Conservation (phyloP, 2,888 invertebrate genomes). For the Thymelicus sylvestris region DNA sequence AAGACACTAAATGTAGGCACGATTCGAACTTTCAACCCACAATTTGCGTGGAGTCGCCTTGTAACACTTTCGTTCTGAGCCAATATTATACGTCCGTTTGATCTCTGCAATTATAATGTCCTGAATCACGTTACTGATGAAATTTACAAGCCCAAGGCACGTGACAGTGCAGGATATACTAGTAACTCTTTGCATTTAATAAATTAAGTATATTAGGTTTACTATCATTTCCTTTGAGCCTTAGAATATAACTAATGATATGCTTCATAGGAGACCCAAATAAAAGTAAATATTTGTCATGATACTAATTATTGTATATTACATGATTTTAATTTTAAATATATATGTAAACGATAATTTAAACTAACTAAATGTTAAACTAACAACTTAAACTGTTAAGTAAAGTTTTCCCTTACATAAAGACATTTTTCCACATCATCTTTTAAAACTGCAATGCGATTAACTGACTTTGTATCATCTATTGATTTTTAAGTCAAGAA, state of each 20-base stretch:
- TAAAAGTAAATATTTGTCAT: too few relatives aligned
- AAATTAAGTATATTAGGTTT: not conserved
- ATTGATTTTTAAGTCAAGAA: conserved; percentile 23
- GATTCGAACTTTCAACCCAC: conserved; percentile 61
- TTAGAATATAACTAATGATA: too few relatives aligned
- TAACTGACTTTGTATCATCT: conserved; percentile 20
- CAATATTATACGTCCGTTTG: conserved; percentile 17
- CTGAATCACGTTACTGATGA: conserved; percentile 27
- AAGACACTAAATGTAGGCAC: not conserved
- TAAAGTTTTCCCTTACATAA: too few relatives aligned
- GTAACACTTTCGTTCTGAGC: conserved; percentile 67
- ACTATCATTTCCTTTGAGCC: too few relatives aligned
- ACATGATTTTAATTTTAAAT: too few relatives aligned
- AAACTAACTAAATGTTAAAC: too few relatives aligned
- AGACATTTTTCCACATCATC: too few relatives aligned
- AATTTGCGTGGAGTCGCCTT: conserved; percentile 60
- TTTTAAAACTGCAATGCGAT: not conserved
- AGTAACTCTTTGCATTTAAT: conserved; percentile 3
- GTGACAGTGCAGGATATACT: not conserved
- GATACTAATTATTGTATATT: too few relatives aligned
- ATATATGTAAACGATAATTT: too few relatives aligned
- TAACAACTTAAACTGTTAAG: too few relatives aligned
- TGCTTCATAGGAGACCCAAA: too few relatives aligned
- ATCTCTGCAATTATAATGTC: conserved; percentile 22
- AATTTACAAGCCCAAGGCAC: conserved; percentile 6